Conservation (phyloP, 2,888 invertebrate species). For the Silvanus unidentatus region DNA sequence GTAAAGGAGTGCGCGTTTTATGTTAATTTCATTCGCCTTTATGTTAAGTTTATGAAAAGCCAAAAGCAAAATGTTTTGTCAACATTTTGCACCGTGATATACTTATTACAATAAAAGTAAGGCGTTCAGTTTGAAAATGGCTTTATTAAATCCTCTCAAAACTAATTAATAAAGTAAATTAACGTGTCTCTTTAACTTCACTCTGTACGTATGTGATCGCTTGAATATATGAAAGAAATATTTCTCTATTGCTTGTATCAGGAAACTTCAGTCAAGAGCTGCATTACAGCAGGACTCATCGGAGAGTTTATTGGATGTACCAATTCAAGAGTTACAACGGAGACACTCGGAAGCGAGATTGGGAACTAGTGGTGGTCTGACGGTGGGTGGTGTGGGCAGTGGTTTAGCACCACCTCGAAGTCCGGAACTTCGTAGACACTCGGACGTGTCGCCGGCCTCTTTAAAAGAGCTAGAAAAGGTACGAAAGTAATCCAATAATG, state of each 20-base stretch:
- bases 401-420: constrained; percentile 79
- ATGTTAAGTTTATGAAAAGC: no score
- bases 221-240: background rate
- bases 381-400: constrained; percentile 49
- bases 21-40: no score
- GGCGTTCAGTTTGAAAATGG: background rate
- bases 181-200: background rate
- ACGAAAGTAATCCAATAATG: constrained; percentile 21
- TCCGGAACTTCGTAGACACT: constrained; percentile 75
- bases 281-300: constrained; percentile 76
- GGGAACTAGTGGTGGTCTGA: constrained; percentile 54
- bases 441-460: constrained; percentile 82
- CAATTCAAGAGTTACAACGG: constrained; percentile 71
- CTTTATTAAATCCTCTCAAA: constrained; percentile 1
- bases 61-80: no score
- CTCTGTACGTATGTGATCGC: background rate
- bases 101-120: background rate
- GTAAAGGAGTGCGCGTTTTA: no score
- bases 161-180: background rate
- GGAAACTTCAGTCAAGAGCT: constrained; percentile 70
- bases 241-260: constrained; percentile 7
- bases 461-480: constrained; percentile 86
- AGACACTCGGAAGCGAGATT: constrained; percentile 74
- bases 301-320: constrained; percentile 77
- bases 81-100: no score